Evolutionary conservation across 2,797 vertebrate species (phyloP).

Genomic region (Lycodopsis pacificus): DNA sequence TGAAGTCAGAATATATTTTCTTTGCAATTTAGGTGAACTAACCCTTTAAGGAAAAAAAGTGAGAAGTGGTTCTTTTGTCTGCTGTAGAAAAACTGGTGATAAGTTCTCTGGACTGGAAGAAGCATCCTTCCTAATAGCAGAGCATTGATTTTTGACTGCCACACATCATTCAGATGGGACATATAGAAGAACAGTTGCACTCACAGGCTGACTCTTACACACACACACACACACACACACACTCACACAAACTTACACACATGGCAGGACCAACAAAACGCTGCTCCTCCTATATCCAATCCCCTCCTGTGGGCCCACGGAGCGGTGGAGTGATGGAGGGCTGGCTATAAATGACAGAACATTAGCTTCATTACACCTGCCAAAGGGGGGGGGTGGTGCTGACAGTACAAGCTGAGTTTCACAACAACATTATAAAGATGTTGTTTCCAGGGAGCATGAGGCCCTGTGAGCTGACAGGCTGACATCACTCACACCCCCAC

Average conservation of each 20-base stretch:
- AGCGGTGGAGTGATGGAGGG: conserved; percentile 32
- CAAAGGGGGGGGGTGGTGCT: not conserved
- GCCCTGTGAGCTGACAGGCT: conserved; percentile 25
- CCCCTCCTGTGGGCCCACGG: conserved; percentile 2
- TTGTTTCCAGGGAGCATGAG: conserved; percentile 39
- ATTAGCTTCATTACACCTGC: conserved; percentile 59
- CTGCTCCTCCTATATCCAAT: conserved; percentile 17
- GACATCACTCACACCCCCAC: conserved; percentile 25
- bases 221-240: not conserved
- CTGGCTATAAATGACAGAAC: conserved; percentile 41
- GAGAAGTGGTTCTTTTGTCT: not conserved
- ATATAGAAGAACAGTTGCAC: conserved; percentile 9
- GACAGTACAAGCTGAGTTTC: conserved; percentile 29
- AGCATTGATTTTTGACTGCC: conserved; percentile 40
- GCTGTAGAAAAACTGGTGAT: conserved; percentile 12
- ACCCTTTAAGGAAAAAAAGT: not conserved
- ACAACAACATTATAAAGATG: conserved; percentile 56
- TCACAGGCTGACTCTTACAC: not conserved
- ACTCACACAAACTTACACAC: not conserved
- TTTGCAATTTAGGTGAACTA: not conserved
- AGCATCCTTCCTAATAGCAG: conserved; percentile 28
- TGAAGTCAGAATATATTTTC: not conserved
- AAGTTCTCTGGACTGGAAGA: conserved; percentile 3
- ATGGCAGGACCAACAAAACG: conserved; percentile 9
- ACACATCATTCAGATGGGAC: conserved; percentile 36